These are phyloP conservation scores for Pavo muticus DNA, from an alignment of 2,113 vertebrate genomes.

Conservation along the genomic window DNA sequence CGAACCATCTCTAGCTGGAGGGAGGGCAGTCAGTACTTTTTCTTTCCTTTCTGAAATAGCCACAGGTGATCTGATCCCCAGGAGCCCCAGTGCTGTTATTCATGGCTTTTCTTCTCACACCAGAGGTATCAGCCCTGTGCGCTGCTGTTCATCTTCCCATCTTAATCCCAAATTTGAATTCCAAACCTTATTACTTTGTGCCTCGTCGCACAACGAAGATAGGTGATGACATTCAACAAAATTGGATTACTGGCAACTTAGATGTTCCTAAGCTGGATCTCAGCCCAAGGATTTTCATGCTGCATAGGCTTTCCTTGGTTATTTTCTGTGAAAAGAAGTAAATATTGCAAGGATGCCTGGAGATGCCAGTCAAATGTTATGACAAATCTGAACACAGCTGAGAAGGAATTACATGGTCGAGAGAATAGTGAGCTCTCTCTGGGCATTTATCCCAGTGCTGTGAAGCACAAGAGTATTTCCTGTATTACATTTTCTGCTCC, in stretches of 20 bases:
- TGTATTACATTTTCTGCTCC: background rate
- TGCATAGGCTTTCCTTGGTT: background rate
- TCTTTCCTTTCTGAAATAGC: constrained; percentile 55
- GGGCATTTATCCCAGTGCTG: background rate
- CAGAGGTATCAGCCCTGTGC: background rate
- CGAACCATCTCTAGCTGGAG: background rate
- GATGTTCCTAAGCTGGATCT: constrained; percentile 28
- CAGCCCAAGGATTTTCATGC: background rate
- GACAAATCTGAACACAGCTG: background rate
- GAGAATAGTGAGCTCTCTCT: background rate
- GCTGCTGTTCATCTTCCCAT: background rate
- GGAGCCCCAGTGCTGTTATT: background rate
- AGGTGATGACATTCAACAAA: constrained; percentile 37
- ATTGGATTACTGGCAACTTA: constrained; percentile 24
- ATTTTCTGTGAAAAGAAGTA: background rate
- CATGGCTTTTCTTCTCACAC: background rate
- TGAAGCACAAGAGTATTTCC: background rate
- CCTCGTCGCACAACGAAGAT: background rate
- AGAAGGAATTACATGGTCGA: background rate
- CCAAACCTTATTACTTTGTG: background rate
- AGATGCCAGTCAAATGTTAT: background rate
- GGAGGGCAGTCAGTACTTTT: background rate
- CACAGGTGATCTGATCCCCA: background rate
- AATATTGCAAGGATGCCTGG: constrained; percentile 1
- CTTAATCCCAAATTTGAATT: constrained; percentile 21